A percentile compares a stretch with the other conserved stretches of the same genome.
Conservation (phyloP, 2,888 invertebrate genomes). For the Eupeodes luniger region DNA sequence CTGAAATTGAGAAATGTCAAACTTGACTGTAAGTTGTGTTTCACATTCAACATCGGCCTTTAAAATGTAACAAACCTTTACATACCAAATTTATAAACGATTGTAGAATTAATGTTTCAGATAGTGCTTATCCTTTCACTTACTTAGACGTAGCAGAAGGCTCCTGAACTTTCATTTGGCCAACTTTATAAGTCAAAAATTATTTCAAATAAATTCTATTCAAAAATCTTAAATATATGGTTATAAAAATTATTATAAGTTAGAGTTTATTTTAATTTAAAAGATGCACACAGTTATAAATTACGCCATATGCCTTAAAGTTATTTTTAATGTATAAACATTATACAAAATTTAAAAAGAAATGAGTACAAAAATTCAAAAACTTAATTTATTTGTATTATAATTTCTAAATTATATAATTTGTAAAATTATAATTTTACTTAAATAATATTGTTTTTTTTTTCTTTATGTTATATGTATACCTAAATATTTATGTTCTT, state of each 20-base stretch:
- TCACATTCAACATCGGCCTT: too few species aligned
- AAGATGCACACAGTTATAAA: constrained; percentile 34
- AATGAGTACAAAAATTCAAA: constrained; percentile 10
- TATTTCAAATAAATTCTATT: constrained; percentile 49
- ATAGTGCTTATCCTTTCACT: too few species aligned
- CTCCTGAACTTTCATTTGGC: too few species aligned
- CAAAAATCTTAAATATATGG: constrained; percentile 37
- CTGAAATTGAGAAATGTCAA: too few species aligned
- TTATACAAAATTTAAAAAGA: not conserved
- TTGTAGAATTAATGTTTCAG: too few species aligned
- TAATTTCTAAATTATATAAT: constrained; percentile 20
- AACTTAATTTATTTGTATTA: constrained; percentile 32
- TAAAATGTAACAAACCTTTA: too few species aligned
- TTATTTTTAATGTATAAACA: constrained; percentile 5
- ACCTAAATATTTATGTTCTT: not conserved
- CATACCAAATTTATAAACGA: too few species aligned
- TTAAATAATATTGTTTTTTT: not conserved
- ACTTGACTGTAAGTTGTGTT: too few species aligned
- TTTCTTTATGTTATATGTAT: not conserved
- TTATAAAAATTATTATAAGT: constrained; percentile 43
- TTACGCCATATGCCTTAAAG: not conserved
- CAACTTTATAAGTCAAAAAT: not conserved
- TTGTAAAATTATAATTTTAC: constrained; percentile 26
- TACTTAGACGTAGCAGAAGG: too few species aligned
- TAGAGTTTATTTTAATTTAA: constrained; percentile 16